Evolutionary conservation across 2,113 vertebrate species (phyloP).

Genomic region (Apus apus): DNA sequence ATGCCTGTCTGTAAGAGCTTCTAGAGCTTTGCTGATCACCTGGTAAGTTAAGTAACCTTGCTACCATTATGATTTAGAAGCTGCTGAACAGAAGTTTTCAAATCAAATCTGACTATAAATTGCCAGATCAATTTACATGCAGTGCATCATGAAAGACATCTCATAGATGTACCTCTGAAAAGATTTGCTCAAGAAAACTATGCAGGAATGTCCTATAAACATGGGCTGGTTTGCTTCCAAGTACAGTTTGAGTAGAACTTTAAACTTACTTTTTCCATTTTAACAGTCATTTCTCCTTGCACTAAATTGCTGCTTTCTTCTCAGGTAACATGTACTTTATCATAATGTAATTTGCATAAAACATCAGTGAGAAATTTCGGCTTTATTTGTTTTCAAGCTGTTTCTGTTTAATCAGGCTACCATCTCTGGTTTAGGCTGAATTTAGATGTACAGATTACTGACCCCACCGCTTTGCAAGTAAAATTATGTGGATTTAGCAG

Average conservation of each 20-base stretch:
- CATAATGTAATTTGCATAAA: not conserved
- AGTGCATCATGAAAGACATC: fast-evolving
- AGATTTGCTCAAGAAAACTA: not conserved
- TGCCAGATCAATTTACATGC: not conserved
- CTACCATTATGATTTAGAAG: not conserved
- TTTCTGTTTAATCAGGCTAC: not conserved
- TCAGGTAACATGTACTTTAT: not conserved
- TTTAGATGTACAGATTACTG: not conserved
- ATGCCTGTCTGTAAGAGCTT: not conserved
- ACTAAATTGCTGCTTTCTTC: not conserved
- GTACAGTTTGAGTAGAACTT: not conserved
- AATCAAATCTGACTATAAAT: not conserved
- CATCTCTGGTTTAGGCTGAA: not conserved
- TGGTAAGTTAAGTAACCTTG: not conserved
- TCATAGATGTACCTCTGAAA: not conserved
- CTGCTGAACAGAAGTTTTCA: not conserved
- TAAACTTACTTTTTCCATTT: not conserved
- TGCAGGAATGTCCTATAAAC: not conserved
- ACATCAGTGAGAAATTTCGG: not conserved
- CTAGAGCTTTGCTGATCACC: not conserved
- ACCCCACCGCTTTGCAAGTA: not conserved
- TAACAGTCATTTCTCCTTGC: not conserved
- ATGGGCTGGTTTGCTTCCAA: not conserved
- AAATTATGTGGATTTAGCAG: not conserved
- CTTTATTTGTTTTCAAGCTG: not conserved